Conservation (phyloP, 1,140 invertebrate genomes). For the Epicauta chinensis region DNA sequence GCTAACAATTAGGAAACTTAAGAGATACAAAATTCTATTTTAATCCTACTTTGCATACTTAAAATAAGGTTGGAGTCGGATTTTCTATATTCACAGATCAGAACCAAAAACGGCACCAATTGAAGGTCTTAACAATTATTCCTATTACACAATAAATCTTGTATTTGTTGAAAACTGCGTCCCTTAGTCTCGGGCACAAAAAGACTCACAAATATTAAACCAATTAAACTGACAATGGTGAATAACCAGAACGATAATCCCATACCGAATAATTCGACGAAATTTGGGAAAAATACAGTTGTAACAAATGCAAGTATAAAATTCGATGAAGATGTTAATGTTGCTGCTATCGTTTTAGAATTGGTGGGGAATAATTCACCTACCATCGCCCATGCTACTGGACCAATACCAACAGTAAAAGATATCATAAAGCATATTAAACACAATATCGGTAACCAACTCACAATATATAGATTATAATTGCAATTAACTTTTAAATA, state of each 20-base stretch:
- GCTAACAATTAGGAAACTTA: constrained; percentile 1
- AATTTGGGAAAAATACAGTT: constrained; percentile 62
- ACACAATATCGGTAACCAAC: constrained; percentile 6
- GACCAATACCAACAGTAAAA: constrained; percentile 66
- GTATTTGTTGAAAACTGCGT: constrained; percentile 28
- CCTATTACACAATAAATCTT: constrained; percentile 3
- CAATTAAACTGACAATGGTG: constrained; percentile 56
- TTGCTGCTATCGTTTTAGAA: constrained; percentile 65
- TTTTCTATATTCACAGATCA: constrained; percentile 68
- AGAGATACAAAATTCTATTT: constrained; percentile 2
- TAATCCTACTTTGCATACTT: neutral
- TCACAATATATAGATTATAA: neutral
- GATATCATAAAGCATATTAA: constrained; percentile 5
- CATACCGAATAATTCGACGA: constrained; percentile 54
- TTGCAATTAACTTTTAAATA: neutral
- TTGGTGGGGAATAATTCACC: constrained; percentile 73
- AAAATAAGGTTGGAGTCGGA: neutral
- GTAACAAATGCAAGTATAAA: constrained; percentile 75
- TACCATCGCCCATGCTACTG: constrained; percentile 77
- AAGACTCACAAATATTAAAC: constrained; percentile 46
- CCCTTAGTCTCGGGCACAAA: constrained; percentile 39
- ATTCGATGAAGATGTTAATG: constrained; percentile 65
- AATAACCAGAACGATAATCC: constrained; percentile 76
- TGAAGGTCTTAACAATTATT: constrained; percentile 48
- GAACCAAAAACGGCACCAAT: constrained; percentile 70